Evolutionary conservation across 2,797 vertebrate genomes (phyloP).

Genomic region (Centropyge bicolor): DNA sequence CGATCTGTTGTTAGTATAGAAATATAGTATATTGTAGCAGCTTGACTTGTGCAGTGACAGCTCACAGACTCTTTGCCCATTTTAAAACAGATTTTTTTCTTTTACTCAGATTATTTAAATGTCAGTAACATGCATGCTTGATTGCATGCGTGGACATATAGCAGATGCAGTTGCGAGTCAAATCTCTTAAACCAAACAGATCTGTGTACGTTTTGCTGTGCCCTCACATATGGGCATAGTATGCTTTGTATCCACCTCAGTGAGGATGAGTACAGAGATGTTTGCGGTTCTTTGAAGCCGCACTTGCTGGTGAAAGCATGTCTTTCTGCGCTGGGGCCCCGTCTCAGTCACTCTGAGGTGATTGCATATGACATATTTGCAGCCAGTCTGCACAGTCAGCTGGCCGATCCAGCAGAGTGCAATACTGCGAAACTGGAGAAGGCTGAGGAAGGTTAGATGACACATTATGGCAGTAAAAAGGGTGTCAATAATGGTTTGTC

Average conservation of each 20-base stretch:
- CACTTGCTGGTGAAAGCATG: conserved; percentile 17
- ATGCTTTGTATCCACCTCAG: background rate
- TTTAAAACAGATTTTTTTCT: background rate
- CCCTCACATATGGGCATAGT: background rate
- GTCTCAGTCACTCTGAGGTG: conserved; percentile 54
- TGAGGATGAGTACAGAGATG: conserved; percentile 12
- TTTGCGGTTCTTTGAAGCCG: conserved; percentile 23
- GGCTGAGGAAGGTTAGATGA: conserved; percentile 56
- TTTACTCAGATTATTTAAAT: background rate
- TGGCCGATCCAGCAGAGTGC: conserved; percentile 54
- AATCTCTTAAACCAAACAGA: conserved; percentile 21
- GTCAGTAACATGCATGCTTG: background rate
- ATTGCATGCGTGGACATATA: conserved; percentile 1
- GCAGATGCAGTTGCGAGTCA: conserved; percentile 7
- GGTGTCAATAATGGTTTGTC: conserved; percentile 68
- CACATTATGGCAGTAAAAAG: conserved; percentile 70
- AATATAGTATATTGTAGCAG: conserved; percentile 17
- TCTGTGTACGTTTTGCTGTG: conserved; percentile 7
- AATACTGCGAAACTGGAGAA: conserved; percentile 61
- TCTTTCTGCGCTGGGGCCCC: conserved; percentile 24
- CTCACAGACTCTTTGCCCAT: conserved; percentile 11
- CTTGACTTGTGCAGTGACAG: background rate
- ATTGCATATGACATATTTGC: conserved; percentile 72
- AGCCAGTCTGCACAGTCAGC: conserved; percentile 70
- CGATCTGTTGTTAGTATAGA: background rate